A percentile compares a stretch with the other conserved stretches of the same genome.
phyloP scores from a whole-genome alignment of 1,140 invertebrate genomes.

The Drosophila gunungcola region DNA sequence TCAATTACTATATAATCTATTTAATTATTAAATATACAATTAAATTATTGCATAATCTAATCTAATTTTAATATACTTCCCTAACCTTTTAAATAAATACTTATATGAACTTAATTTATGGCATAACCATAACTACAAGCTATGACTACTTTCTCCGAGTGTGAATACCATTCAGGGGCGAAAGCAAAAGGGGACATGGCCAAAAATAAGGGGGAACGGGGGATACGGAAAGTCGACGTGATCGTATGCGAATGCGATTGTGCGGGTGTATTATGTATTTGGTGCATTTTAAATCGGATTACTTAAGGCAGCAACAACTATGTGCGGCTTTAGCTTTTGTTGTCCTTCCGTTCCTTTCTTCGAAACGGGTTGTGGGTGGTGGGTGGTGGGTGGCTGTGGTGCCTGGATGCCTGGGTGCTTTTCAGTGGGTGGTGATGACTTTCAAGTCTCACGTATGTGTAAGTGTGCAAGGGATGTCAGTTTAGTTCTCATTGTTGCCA shows the following conservation, averaged over 20 bases:
- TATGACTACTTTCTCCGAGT: neutral
- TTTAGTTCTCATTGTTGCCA: conserved; percentile 47
- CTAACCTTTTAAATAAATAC: no score
- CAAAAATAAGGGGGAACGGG: conserved; percentile 1
- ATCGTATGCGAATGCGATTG: conserved; percentile 77
- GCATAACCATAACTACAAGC: no score
- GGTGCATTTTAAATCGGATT: conserved; percentile 81
- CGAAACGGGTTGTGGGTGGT: neutral
- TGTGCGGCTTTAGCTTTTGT: conserved; percentile 59
- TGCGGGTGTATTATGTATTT: conserved; percentile 76
- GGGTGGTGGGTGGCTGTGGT: neutral
- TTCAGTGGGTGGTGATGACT: conserved; percentile 10
- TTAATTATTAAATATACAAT: no score
- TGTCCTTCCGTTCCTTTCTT: conserved; percentile 25
- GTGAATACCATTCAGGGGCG: neutral
- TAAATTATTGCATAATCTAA: no score
- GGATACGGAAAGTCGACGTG: conserved; percentile 58
- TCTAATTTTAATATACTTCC: no score
- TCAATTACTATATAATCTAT: no score
- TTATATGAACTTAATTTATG: no score
- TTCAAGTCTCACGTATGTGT: neutral
- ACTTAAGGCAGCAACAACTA: conserved; percentile 74
- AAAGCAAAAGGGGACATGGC: neutral
- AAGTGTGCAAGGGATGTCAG: conserved; percentile 8
- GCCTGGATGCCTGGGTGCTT: neutral